phyloP scores from a whole-genome alignment of 2,113 vertebrate species.

The Herpailurus yagouaroundi region DNA sequence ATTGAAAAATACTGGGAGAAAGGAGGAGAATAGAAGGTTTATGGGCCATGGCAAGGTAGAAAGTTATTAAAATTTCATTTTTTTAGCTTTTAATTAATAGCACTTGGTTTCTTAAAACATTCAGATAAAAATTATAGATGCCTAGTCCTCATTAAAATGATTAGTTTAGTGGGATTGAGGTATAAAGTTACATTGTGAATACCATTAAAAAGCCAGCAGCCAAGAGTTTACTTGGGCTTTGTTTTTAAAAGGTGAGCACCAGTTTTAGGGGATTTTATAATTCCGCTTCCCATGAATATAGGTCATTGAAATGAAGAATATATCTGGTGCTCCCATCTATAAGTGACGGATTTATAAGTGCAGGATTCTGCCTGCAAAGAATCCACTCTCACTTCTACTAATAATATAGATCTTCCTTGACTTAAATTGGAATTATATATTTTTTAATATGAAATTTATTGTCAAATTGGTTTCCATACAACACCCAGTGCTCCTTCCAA shows the following conservation, averaged over 20 bases:
- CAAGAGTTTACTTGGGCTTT: background rate
- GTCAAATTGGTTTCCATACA: too few species aligned
- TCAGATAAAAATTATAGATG: background rate
- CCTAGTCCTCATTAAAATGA: background rate
- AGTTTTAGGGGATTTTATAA: background rate
- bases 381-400: background rate
- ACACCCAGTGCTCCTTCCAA: too few species aligned
- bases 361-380: background rate
- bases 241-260: background rate
- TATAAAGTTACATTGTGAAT: background rate
- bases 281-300: fast-evolving
- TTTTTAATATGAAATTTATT: too few species aligned
- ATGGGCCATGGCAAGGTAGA: background rate
- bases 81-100: background rate
- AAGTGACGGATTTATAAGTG: background rate
- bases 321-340: background rate
- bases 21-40: background rate
- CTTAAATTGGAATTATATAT: background rate
- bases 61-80: background rate
- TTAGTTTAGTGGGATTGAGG: background rate
- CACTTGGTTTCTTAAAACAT: slow-evolving; percentile 2
- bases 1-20: background rate
- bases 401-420: background rate
- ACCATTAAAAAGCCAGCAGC: background rate
- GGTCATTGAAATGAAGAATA: background rate